Percentiles rank a stretch among this genome's conserved stretches.
phyloP scores from a whole-genome alignment of 1,140 invertebrate species.

The Brachionus manjavacas region DNA sequence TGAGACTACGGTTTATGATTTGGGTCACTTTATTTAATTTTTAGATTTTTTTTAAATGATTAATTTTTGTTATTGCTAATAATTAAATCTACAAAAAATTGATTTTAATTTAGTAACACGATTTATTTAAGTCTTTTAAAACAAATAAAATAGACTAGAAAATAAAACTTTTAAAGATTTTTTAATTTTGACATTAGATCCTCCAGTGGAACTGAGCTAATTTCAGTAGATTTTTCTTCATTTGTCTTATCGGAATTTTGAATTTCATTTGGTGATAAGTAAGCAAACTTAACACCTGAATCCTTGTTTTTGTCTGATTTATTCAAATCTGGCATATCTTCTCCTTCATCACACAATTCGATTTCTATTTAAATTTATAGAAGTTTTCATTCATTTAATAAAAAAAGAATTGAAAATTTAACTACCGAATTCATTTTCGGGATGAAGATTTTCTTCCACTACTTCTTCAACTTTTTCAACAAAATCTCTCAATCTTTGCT shows the following conservation, averaged over 20 bases:
- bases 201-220: slow-evolving; percentile 1
- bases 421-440: slow-evolving; percentile 33
- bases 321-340: slow-evolving; percentile 33
- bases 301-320: neutral
- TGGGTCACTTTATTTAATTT: no score
- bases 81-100: no score
- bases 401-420: neutral
- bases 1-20: no score
- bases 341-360: slow-evolving; percentile 34
- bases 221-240: neutral
- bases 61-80: no score
- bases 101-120: no score
- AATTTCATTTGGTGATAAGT: neutral
- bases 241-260: neutral
- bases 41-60: no score
- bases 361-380: neutral
- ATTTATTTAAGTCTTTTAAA: neutral
- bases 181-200: slow-evolving; percentile 38
- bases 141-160: neutral
- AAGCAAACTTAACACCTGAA: neutral
- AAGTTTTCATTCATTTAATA: neutral
- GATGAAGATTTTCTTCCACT: slow-evolving; percentile 22
- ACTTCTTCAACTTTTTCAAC: neutral
- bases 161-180: neutral
- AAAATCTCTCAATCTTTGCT: neutral